Percentiles rank a stretch among this genome's conserved stretches.
Evolutionary conservation across 2,797 vertebrate species (phyloP).

Genomic region (Hozukius guyotensis): DNA sequence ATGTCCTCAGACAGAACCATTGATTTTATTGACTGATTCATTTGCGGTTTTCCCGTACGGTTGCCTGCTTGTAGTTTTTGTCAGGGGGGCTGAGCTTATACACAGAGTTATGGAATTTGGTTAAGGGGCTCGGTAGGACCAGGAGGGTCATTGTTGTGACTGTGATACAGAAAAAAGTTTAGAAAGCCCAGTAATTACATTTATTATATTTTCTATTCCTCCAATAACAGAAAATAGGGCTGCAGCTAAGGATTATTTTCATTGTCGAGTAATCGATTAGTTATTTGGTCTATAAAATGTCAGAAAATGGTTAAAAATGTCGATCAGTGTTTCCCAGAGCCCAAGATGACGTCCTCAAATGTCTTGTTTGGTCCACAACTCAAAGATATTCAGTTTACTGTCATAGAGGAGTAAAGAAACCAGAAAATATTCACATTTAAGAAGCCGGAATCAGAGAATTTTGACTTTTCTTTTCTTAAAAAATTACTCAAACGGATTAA

Average conservation of each 20-base stretch:
- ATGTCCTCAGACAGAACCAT: conserved; percentile 81
- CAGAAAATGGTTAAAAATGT: neutral
- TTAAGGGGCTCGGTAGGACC: neutral
- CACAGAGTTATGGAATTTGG: conserved; percentile 78
- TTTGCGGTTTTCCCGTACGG: conserved; percentile 57
- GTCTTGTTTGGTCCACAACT: neutral
- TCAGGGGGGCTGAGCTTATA: conserved; percentile 77
- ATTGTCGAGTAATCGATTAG: neutral
- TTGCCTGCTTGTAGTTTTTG: conserved; percentile 74
- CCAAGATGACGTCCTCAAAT: neutral
- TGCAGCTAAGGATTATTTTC: conserved; percentile 2
- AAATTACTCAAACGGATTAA: too few relatives aligned
- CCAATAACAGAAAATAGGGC: neutral
- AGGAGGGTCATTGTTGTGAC: neutral
- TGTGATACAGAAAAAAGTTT: conserved; percentile 5
- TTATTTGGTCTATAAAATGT: neutral
- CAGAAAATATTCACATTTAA: neutral
- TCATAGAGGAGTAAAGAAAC: neutral
- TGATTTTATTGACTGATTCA: conserved; percentile 83
- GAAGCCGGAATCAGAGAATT: neutral
- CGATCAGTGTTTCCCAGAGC: neutral
- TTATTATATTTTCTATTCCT: neutral
- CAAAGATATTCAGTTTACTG: neutral
- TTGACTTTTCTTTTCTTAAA: too few relatives aligned
- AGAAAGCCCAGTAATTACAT: neutral